Evolutionary conservation across 2,113 vertebrate species (phyloP).

Genomic region (Mesoclemmys tuberculata): DNA sequence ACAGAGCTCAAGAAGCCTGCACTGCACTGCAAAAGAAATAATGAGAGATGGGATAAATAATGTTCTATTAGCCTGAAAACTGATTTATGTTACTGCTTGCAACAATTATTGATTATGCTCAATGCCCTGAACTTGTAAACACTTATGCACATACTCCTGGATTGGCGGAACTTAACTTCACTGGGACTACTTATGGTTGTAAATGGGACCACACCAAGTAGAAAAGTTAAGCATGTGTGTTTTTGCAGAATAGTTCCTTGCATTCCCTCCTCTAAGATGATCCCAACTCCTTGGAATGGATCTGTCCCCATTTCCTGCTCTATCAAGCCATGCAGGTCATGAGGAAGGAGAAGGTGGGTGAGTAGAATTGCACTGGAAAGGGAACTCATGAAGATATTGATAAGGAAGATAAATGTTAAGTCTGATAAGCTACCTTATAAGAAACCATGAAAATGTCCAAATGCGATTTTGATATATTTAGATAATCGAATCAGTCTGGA

Average conservation of each 20-base stretch:
- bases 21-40: background rate
- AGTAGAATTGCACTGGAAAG: background rate
- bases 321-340: background rate
- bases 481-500: background rate
- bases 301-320: background rate
- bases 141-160: background rate
- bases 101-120: background rate
- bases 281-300: background rate
- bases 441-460: background rate
- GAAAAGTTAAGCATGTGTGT: background rate
- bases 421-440: background rate
- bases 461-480: background rate
- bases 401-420: background rate
- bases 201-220: background rate
- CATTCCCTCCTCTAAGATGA: background rate
- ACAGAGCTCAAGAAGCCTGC: background rate
- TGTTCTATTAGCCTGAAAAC: background rate
- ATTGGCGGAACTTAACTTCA: background rate
- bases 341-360: background rate
- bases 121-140: background rate
- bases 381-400: background rate
- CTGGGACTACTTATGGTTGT: background rate
- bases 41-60: background rate
- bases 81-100: background rate
- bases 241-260: background rate